These are phyloP conservation scores for Thaumatotibia leucotreta DNA, from an alignment of 1,140 invertebrate genomes.

Conservation along the genomic window DNA sequence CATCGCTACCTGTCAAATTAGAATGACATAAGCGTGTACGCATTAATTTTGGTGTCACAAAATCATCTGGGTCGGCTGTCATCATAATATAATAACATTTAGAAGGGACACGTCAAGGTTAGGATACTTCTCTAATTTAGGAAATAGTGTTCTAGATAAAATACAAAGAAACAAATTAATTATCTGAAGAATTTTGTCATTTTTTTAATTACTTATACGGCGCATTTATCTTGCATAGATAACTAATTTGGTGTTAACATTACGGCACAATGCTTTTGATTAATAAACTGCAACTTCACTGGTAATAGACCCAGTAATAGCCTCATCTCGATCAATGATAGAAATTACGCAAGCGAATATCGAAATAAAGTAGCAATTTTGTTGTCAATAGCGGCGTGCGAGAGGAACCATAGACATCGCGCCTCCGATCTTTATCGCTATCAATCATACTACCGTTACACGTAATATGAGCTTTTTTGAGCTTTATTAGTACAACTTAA, in stretches of 20 bases:
- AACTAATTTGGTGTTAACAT: background rate
- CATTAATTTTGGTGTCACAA: background rate
- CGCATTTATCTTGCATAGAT: background rate
- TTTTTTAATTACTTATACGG: too few relatives aligned
- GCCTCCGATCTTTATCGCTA: constrained; percentile 35
- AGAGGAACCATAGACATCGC: constrained; percentile 9
- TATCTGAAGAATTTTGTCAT: too few relatives aligned
- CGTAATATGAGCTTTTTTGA: background rate
- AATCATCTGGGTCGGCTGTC: background rate
- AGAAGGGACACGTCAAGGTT: background rate
- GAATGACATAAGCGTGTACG: background rate
- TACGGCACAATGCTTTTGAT: background rate
- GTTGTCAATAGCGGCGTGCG: constrained; percentile 23
- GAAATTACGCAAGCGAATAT: constrained; percentile 4
- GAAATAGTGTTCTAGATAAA: too few relatives aligned
- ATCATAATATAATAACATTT: background rate
- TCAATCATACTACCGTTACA: constrained; percentile 25
- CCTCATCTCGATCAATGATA: background rate
- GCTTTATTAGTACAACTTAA: background rate
- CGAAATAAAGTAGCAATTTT: constrained; percentile 11
- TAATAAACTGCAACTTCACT: background rate
- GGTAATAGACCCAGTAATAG: background rate
- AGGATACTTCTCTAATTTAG: background rate
- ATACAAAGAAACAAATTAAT: too few relatives aligned
- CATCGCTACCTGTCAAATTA: background rate